Evolutionary conservation across 2,888 invertebrate genomes (phyloP).

Genomic region (Pediacus dermestoides): DNA sequence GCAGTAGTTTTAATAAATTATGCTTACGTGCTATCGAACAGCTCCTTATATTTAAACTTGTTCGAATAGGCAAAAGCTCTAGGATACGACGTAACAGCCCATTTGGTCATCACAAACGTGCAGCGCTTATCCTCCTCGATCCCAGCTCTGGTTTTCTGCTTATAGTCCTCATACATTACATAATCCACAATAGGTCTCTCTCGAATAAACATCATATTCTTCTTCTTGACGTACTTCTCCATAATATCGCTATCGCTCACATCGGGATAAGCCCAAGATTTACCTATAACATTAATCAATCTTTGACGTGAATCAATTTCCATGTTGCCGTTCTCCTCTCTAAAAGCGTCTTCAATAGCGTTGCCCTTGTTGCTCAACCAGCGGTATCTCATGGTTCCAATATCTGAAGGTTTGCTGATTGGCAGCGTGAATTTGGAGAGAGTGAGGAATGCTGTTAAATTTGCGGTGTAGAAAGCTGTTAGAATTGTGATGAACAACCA

Average conservation of each 20-base stretch:
- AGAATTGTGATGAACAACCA: conserved; percentile 86
- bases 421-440: conserved; percentile 80
- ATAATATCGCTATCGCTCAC: conserved; percentile 46
- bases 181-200: conserved; percentile 67
- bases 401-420: conserved; percentile 66
- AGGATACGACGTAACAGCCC: conserved; percentile 61
- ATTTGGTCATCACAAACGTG: conserved; percentile 71
- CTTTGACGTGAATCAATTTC: conserved; percentile 12
- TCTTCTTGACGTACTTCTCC: conserved; percentile 48
- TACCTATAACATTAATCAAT: conserved; percentile 19
- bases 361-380: conserved; percentile 69
- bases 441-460: conserved; percentile 84
- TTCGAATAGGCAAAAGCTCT: conserved; percentile 71
- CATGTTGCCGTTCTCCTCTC: not conserved
- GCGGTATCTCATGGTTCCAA: conserved; percentile 57
- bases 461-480: conserved; percentile 88
- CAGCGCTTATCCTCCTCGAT: conserved; percentile 62
- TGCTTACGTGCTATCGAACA: conserved; percentile 70
- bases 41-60: conserved; percentile 56
- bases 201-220: conserved; percentile 61
- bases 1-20: conserved; percentile 9
- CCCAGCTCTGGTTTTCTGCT: conserved; percentile 55
- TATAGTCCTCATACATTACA: conserved; percentile 68
- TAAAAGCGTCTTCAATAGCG: conserved; percentile 57
- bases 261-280: conserved; percentile 12